Evolutionary conservation across 2,797 vertebrate species (phyloP).

Genomic region (Ctenopoma multispine): DNA sequence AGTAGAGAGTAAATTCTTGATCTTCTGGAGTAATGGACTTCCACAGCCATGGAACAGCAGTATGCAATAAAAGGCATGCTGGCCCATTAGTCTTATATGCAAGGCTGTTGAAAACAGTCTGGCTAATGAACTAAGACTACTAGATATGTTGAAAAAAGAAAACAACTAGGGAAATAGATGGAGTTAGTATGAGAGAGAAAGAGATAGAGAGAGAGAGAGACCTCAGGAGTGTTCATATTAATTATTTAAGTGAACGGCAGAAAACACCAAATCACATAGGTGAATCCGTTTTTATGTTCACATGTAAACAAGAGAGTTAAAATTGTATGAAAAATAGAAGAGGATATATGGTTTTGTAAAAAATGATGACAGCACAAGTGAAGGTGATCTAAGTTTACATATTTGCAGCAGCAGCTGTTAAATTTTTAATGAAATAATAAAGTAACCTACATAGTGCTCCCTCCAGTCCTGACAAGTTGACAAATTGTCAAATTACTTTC

Average conservation of each 20-base stretch:
- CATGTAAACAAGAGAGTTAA: conserved; percentile 9
- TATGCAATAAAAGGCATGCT: conserved; percentile 77
- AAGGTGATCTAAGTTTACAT: conserved; percentile 47
- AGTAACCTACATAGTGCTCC: conserved; percentile 49
- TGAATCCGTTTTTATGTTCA: conserved; percentile 38
- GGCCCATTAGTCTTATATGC: conserved; percentile 78
- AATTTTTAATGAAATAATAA: conserved; percentile 69
- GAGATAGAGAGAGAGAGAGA: conserved; percentile 3
- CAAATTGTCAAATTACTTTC: conserved; percentile 66
- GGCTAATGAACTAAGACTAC: conserved; percentile 80
- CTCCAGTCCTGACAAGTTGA: conserved; percentile 57
- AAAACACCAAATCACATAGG: conserved; percentile 19
- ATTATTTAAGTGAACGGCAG: conserved; percentile 38
- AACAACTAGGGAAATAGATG: conserved; percentile 59
- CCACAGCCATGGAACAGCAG: conserved; percentile 66
- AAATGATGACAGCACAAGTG: conserved; percentile 39
- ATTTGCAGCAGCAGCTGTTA: conserved; percentile 53
- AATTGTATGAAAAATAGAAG: not conserved
- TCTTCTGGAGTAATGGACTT: conserved; percentile 74
- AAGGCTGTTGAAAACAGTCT: conserved; percentile 71
- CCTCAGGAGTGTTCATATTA: conserved; percentile 14
- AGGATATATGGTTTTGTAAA: conserved; percentile 41
- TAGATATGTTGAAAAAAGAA: conserved; percentile 54
- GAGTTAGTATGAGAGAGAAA: conserved; percentile 27
- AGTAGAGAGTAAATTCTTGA: conserved; percentile 71